A percentile compares a stretch with the other conserved stretches of the same genome.
phyloP scores from a whole-genome alignment of 2,888 invertebrate genomes.

The Platerodrilus igneus region DNA sequence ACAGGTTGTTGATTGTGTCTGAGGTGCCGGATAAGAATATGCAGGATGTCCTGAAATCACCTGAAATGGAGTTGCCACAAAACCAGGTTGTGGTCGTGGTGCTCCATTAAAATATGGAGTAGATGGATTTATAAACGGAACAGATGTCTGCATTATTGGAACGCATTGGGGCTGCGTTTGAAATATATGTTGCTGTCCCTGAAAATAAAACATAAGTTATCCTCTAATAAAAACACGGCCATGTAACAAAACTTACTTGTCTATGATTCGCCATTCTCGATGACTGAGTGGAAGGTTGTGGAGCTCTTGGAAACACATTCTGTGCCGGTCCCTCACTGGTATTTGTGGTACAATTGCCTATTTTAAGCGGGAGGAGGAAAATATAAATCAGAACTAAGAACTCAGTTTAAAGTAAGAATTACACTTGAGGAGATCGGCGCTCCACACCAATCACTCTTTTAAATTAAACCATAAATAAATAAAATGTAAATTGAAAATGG shows the following conservation, averaged over 20 bases:
- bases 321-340: slow-evolving; percentile 25
- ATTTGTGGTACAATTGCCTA: slow-evolving; percentile 23
- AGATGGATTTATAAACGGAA: slow-evolving; percentile 17
- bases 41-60: slow-evolving; percentile 15
- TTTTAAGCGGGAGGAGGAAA: too few species aligned
- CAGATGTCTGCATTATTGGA: slow-evolving; percentile 21
- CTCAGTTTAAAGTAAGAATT: too few species aligned
- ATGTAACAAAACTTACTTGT: slow-evolving; percentile 32
- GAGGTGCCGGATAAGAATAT: slow-evolving; percentile 9
- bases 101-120: slow-evolving; percentile 12
- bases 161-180: slow-evolving; percentile 25
- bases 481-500: too few species aligned
- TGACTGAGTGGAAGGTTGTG: slow-evolving; percentile 36
- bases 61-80: slow-evolving; percentile 10
- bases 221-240: neutral
- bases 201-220: slow-evolving; percentile 6
- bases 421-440: too few species aligned
- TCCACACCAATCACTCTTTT: too few species aligned
- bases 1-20: slow-evolving; percentile 14
- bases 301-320: slow-evolving; percentile 27
- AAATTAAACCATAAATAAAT: too few species aligned
- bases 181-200: slow-evolving; percentile 26
- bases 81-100: slow-evolving; percentile 15
- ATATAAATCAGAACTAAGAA: too few species aligned
- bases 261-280: slow-evolving; percentile 42